A percentile compares a stretch with the other conserved stretches of the same genome.
These are phyloP conservation scores for Phylloscopus trochiloides DNA, from an alignment of 2,113 vertebrate species.

Conservation along the genomic window DNA sequence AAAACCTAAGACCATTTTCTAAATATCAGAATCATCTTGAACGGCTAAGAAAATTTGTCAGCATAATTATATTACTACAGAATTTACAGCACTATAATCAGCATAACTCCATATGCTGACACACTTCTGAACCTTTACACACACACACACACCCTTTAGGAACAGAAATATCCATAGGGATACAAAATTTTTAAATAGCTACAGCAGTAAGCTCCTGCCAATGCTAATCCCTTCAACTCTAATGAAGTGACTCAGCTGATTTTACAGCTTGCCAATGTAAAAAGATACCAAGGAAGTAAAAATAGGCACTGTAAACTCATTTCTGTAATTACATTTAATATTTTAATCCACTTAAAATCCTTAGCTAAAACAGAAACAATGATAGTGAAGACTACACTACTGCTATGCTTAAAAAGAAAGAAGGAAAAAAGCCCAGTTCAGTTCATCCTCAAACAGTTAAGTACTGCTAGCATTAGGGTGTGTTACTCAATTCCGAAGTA, in stretches of 20 bases:
- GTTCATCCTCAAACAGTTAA: neutral
- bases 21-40: neutral
- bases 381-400: neutral
- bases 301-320: neutral
- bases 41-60: neutral
- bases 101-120: neutral
- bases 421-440: neutral
- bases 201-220: neutral
- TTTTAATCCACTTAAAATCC: neutral
- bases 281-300: conserved; percentile 13
- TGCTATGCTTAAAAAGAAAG: neutral
- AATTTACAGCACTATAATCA: neutral
- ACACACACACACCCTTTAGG: neutral
- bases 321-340: neutral
- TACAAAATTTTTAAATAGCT: neutral
- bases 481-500: neutral
- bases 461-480: neutral
- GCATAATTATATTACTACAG: neutral
- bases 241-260: conserved; percentile 52
- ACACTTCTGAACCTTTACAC: neutral
- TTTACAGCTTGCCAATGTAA: neutral
- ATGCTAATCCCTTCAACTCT: neutral
- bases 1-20: neutral
- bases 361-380: neutral
- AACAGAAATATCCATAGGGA: neutral